A percentile compares a stretch with the other conserved stretches of the same genome.
These are phyloP conservation scores for Gorsachius magnificus DNA, from an alignment of 2,797 vertebrate genomes.

Conservation along the genomic window DNA sequence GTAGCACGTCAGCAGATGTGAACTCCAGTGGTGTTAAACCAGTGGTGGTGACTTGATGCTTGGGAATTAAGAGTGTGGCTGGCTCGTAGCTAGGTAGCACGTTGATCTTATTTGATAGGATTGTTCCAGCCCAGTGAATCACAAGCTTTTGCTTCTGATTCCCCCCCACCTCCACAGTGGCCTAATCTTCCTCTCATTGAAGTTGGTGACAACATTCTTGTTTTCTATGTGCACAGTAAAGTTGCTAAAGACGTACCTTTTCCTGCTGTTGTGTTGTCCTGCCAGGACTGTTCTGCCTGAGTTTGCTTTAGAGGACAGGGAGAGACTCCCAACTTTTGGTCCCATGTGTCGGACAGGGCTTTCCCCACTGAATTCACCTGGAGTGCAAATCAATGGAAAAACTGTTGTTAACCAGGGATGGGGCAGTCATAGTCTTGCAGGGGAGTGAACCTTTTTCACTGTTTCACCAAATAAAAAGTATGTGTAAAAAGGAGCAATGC, in stretches of 20 bases:
- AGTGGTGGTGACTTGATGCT: not conserved
- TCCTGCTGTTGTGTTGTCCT: not conserved
- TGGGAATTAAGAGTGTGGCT: not conserved
- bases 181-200: not conserved
- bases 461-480: not conserved
- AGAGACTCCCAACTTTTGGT: not conserved
- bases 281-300: not conserved
- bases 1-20: not conserved
- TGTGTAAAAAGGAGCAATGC: rapidly evolving
- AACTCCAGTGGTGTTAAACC: not conserved
- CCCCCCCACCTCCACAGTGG: not conserved
- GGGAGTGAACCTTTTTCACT: not conserved
- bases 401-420: not conserved
- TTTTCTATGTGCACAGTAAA: not conserved
- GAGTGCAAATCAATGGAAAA: not conserved
- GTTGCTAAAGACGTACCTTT: not conserved
- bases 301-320: not conserved
- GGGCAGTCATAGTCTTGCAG: not conserved
- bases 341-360: not conserved
- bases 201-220: not conserved
- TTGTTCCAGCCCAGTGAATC: not conserved
- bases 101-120: not conserved
- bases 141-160: not conserved
- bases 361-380: not conserved
- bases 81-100: not conserved